Conservation (phyloP, 2,797 vertebrate genomes). For the Pygocentrus nattereri region DNA sequence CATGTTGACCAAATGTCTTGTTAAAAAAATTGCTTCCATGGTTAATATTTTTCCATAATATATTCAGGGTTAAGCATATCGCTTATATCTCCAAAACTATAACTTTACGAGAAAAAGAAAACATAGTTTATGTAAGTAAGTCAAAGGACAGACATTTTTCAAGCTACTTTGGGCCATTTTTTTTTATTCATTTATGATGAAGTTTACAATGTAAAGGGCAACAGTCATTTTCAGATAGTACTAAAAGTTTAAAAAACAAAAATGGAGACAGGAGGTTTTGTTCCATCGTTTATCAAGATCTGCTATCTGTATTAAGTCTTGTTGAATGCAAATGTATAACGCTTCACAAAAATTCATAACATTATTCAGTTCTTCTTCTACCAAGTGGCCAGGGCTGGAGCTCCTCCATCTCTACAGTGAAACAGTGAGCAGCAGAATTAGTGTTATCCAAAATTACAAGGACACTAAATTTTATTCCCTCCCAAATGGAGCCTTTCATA, state of each 20-base stretch:
- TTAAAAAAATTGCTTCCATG: conserved; percentile 16
- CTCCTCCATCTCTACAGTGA: background rate
- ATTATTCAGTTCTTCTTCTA: background rate
- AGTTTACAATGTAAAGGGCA: too few species aligned
- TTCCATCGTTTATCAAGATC: background rate
- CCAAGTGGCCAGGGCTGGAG: background rate
- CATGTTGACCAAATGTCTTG: conserved; percentile 9
- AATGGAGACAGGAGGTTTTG: too few species aligned
- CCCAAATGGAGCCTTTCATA: conserved; percentile 5
- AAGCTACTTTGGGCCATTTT: too few species aligned
- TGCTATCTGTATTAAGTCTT: background rate
- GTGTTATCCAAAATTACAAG: background rate
- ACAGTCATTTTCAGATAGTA: too few species aligned
- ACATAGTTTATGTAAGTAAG: too few species aligned
- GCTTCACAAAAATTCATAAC: background rate
- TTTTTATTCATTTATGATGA: too few species aligned
- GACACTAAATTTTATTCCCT: conserved; percentile 6
- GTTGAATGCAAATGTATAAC: background rate
- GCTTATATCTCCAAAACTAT: too few species aligned
- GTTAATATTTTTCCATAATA: background rate
- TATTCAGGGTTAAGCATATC: conserved; percentile 2
- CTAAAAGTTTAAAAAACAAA: too few species aligned
- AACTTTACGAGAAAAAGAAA: too few species aligned
- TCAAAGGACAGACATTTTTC: too few species aligned
- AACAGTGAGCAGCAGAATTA: background rate